Base-by-base conservation (phyloP, 2,113 vertebrate genomes). In the Embiotoca jacksoni region DNA sequence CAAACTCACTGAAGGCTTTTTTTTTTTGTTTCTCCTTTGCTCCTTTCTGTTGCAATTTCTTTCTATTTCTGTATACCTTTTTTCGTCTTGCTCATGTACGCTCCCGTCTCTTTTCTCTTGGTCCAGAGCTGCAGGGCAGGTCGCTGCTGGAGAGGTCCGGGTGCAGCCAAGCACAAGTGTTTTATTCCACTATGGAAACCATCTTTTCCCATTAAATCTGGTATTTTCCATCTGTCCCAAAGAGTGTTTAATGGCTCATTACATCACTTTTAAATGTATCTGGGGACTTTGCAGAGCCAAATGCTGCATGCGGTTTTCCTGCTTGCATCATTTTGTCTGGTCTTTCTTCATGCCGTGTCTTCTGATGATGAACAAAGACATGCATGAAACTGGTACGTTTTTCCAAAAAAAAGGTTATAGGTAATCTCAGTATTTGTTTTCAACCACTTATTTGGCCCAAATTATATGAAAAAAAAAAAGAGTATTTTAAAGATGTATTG, bases 121-220 rank as follows among this genome's bases (percentile, higher is more conserved):
- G 54, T 55, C 37, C 63, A 32, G 72, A 30, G 75, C 90, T 83
- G 41, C 56, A 68, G 72, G 83, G 72, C 72, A 80, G 86, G 81
- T 82, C 80, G 72, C 47, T 58, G 72, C 54, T 50, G 56, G 59
- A 31, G 69, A 88, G 30, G 70, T 31, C 44, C 1, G 49, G 11
- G 53, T 55, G 65, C 78, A 75, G 59, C 46, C 15, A 75, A 50
- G 85, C 77, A 75, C 54, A 83, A 84, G 63, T 23, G 37, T 69
- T 75, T 78, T 72, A 75, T 80, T 72, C 59, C 66, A 69, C 71
- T 47, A 15, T 39, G 72, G 50, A 84, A 60, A 78, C 58, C 63
- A 67, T 56, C 57, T 81, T 81, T 47, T 37, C 39, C 63, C 55
- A 73, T 84, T 67, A 83, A 77, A 78, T 31, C 35, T 53, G 56